A percentile compares a stretch with the other conserved stretches of the same genome.
Conservation (phyloP, 2,113 vertebrate species). For the Crypturellus undulatus region DNA sequence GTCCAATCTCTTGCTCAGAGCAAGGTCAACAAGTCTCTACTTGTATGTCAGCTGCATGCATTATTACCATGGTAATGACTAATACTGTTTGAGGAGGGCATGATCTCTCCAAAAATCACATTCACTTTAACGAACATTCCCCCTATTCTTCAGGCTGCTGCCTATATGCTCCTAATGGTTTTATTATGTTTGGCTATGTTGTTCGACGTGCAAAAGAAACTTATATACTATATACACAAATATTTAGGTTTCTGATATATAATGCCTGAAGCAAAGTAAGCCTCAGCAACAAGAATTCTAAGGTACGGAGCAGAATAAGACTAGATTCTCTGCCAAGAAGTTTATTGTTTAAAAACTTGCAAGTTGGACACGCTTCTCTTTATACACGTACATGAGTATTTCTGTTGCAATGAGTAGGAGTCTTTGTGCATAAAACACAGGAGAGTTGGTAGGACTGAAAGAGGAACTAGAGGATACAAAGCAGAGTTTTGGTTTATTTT, state of each 20-base stretch:
- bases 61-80: neutral
- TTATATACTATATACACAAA: neutral
- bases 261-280: neutral
- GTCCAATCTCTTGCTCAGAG: neutral
- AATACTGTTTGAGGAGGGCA: neutral
- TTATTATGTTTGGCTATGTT: neutral
- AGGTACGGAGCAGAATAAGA: neutral
- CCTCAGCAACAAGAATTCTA: neutral
- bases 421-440: neutral
- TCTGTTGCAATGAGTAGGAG: neutral
- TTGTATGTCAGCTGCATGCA: accelerated
- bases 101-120: neutral
- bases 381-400: neutral
- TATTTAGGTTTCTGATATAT: neutral
- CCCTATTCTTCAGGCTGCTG: neutral
- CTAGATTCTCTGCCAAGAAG: neutral
- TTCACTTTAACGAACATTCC: neutral
- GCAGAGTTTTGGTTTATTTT: neutral
- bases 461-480: neutral
- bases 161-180: neutral
- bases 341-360: neutral
- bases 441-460: neutral
- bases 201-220: neutral
- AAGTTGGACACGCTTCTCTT: neutral
- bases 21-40: neutral